phyloP scores from a whole-genome alignment of 2,797 vertebrate species.

The Myotis vivesi region DNA sequence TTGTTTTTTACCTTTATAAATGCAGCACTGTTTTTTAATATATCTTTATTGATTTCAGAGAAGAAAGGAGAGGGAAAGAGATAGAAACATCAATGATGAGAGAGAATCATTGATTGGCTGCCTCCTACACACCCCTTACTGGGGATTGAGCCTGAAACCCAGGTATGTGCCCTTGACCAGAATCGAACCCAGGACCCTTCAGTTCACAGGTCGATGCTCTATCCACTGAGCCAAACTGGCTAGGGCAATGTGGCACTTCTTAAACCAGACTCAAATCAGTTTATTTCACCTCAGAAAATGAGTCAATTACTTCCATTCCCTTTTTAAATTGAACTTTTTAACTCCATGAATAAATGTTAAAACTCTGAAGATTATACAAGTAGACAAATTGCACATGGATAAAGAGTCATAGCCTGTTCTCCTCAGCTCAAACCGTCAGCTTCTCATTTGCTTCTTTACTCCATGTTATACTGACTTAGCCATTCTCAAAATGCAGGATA shows the following conservation, averaged over 20 bases:
- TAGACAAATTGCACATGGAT: not conserved
- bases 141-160: too few relatives aligned
- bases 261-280: slow-evolving; percentile 7
- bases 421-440: not conserved
- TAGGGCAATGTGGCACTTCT: not conserved
- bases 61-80: too few relatives aligned
- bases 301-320: not conserved
- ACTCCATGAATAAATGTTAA: not conserved
- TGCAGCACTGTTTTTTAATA: not conserved
- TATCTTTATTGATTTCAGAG: too few relatives aligned
- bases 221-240: not conserved
- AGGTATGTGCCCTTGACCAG: too few relatives aligned
- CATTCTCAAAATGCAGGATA: not conserved
- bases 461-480: not conserved
- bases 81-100: too few relatives aligned
- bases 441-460: not conserved
- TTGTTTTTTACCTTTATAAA: slow-evolving; percentile 34
- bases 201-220: too few relatives aligned
- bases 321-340: not conserved
- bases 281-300: not conserved
- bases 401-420: not conserved
- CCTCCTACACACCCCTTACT: too few relatives aligned
- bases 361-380: not conserved
- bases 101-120: too few relatives aligned
- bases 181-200: too few relatives aligned